Percentiles rank a stretch among this genome's conserved stretches.
Conservation (phyloP, 2,797 vertebrate species). For the Chelonia mydas region DNA sequence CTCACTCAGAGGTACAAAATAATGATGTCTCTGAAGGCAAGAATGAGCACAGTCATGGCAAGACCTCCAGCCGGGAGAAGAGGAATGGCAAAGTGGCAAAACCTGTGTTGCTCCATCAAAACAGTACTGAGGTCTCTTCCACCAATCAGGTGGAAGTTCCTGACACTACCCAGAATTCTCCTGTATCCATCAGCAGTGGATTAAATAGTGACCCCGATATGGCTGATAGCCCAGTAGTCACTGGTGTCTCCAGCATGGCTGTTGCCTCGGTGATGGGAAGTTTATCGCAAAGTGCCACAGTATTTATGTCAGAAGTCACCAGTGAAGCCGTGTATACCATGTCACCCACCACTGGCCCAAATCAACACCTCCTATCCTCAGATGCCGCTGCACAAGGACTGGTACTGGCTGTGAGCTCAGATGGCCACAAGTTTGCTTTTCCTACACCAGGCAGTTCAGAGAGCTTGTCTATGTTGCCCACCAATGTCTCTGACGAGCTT, state of each 20-base stretch:
- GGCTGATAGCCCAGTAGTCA: slow-evolving; percentile 96
- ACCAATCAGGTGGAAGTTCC: slow-evolving; percentile 99
- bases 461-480: slow-evolving; percentile 91
- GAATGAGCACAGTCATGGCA: slow-evolving; percentile 92
- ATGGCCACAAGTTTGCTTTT: slow-evolving; percentile 98
- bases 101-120: slow-evolving; percentile 95
- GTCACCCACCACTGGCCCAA: slow-evolving; percentile 94
- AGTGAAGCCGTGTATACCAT: slow-evolving; percentile 96
- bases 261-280: slow-evolving; percentile 97
- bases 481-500: slow-evolving; percentile 94
- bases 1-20: slow-evolving; percentile 97
- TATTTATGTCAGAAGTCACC: slow-evolving; percentile 98
- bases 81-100: slow-evolving; percentile 98
- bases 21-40: slow-evolving; percentile 98
- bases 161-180: slow-evolving; percentile 98
- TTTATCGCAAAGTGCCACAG: slow-evolving; percentile 92
- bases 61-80: slow-evolving; percentile 89
- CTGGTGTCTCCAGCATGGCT: slow-evolving; percentile 92
- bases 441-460: slow-evolving; percentile 89
- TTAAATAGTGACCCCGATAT: slow-evolving; percentile 97
- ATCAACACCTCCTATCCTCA: slow-evolving; percentile 93
- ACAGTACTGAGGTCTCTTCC: slow-evolving; percentile 98
- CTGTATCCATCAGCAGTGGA: slow-evolving; percentile 98
- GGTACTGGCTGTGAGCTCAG: slow-evolving; percentile 92
- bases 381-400: slow-evolving; percentile 92